Base-by-base conservation (phyloP, 2,888 invertebrate species). In the Antheraea yamamai region DNA sequence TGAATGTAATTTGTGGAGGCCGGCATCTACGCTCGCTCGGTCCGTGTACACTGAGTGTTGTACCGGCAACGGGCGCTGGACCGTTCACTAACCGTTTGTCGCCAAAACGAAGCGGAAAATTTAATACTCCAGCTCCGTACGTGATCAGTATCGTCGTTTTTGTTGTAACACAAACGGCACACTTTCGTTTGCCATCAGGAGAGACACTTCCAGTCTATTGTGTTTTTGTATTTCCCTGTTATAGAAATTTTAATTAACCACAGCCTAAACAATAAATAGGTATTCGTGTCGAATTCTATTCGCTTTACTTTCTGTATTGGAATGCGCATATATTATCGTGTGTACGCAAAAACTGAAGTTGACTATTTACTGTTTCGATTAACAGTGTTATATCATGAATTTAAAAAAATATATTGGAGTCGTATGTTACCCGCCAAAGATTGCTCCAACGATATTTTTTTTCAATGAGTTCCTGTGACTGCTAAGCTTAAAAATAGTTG, bases 51-150 rank as follows among this genome's bases (percentile, higher is more conserved):
- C 73, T 73, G 75, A 73, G 52, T 58, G 79, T 78, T 79, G 84
- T 78, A 79, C 77, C 78, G 79, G 76, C 78, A 79, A 80, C 83
- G 82, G 81, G 83, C 87, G 82, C 76, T 83, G 83, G 80, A 88
- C 89, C 90, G 88, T 89, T 89, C 90, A 88, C 86, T 83, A 85
- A 87, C 89, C 89, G 89, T 91, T 91, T 91, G 91, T 90, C 90
- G 87, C 89, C 87, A 90, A 92, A 92, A 91, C 90, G 88, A 91
- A 92, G 88, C 90, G 91, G 91, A 92, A 91, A 92, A 93, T 92
- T 91, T 91, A 92, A 93, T 93, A 92, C 89, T 89, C 87, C 84
- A 86, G 82, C 88, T 88, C 83, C 85, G 88, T 91, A 93, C 94
- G 93, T 94, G 93, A 91, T 91, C 91, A 78, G 86, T 90, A 89